Percentiles rank a stretch among this genome's conserved stretches.
These are phyloP conservation scores for Macropus fuliginosus DNA, from an alignment of 2,797 vertebrate species.

Conservation along the genomic window DNA sequence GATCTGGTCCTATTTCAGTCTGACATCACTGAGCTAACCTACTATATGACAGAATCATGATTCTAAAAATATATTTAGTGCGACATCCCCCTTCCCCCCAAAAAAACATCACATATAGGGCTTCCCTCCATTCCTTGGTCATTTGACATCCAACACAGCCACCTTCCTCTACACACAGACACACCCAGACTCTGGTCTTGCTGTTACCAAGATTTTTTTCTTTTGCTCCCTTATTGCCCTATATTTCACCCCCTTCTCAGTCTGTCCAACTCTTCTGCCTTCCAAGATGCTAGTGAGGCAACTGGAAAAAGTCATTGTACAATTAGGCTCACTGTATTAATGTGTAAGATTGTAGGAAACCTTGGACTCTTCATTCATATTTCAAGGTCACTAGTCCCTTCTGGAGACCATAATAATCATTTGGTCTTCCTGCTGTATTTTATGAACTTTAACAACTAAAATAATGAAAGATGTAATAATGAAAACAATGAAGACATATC, in stretches of 20 bases:
- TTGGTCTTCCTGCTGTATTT: background rate
- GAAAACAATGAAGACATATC: background rate
- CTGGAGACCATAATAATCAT: background rate
- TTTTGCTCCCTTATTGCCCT: background rate
- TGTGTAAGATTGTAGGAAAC: background rate
- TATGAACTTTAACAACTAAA: background rate
- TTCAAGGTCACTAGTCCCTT: background rate
- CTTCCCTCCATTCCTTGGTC: background rate
- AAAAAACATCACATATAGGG: background rate
- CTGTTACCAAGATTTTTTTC: background rate
- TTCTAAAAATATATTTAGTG: background rate
- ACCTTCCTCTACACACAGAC: background rate
- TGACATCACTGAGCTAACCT: background rate
- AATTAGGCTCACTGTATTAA: background rate
- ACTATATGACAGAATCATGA: background rate
- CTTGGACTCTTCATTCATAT: background rate
- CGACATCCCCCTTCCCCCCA: background rate
- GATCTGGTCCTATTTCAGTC: background rate
- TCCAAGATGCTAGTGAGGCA: background rate
- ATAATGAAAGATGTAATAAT: too few relatives aligned
- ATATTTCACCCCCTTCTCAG: background rate
- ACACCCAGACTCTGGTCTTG: background rate
- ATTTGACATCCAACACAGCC: background rate
- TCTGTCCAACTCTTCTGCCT: background rate
- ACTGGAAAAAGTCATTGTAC: background rate